phyloP scores from a whole-genome alignment of 2,888 invertebrate species.

The Ennomos quercinarius region DNA sequence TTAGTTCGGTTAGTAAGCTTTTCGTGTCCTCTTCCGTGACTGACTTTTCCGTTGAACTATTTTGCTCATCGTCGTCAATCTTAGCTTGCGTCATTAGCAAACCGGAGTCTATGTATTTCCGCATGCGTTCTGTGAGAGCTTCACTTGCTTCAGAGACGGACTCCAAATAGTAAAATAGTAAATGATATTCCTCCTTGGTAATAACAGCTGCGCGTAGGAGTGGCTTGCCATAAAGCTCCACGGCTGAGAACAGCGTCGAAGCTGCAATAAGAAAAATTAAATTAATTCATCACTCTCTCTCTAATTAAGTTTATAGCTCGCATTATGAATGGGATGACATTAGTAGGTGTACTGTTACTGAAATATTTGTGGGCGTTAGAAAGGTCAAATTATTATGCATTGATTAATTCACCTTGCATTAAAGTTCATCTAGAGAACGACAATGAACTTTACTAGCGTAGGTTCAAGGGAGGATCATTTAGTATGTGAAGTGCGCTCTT shows the following conservation, averaged over 20 bases:
- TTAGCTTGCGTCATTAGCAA: constrained; percentile 64
- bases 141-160: constrained; percentile 81
- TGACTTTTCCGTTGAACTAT: constrained; percentile 52
- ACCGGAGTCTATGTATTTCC: constrained; percentile 81
- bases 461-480: constrained; percentile 42
- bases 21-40: constrained; percentile 62
- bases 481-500: constrained; percentile 26
- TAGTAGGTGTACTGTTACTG: constrained; percentile 39
- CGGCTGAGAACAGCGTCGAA: constrained; percentile 85
- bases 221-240: constrained; percentile 87
- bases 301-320: constrained; percentile 12
- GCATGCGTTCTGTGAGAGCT: constrained; percentile 77
- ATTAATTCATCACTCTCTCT: constrained; percentile 20
- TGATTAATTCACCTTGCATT: constrained; percentile 69
- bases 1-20: constrained; percentile 75
- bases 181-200: constrained; percentile 81
- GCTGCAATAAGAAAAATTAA: constrained; percentile 62
- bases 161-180: constrained; percentile 82
- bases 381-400: constrained; percentile 59
- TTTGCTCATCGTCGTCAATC: constrained; percentile 53
- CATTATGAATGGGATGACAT: constrained; percentile 16
- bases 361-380: constrained; percentile 55
- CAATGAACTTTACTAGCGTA: constrained; percentile 61
- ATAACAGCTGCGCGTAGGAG: constrained; percentile 81
- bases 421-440: constrained; percentile 61